phyloP scores from a whole-genome alignment of 2,888 invertebrate species.

The Cremastinae sp. region DNA sequence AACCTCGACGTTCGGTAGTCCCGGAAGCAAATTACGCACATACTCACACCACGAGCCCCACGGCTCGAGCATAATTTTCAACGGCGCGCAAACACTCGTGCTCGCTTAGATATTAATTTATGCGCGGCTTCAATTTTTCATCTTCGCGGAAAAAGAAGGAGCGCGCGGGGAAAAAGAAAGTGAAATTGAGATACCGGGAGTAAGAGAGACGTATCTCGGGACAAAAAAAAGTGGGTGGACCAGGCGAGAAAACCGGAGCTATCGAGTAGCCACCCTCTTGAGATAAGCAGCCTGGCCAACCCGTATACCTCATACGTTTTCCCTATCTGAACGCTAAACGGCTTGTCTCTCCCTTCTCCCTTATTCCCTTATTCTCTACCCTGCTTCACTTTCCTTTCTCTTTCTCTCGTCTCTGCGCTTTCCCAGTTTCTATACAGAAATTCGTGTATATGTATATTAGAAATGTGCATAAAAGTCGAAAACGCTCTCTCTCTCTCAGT shows the following conservation, averaged over 20 bases:
- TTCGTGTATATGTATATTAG: slow-evolving; percentile 8
- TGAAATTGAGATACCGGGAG: slow-evolving; percentile 47
- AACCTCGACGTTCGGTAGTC: slow-evolving; percentile 26
- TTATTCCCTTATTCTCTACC: slow-evolving; percentile 45
- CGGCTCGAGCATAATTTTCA: too few relatives aligned
- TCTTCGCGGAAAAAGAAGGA: slow-evolving; percentile 27
- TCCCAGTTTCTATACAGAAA: slow-evolving; percentile 4
- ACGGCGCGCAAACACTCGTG: slow-evolving; percentile 12
- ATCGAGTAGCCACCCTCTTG: slow-evolving; percentile 79
- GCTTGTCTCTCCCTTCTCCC: slow-evolving; percentile 68
- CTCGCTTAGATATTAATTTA: slow-evolving; percentile 54
- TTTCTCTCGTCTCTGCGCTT: slow-evolving; percentile 25
- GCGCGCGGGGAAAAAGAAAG: slow-evolving; percentile 16
- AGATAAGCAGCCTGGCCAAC: slow-evolving; percentile 77
- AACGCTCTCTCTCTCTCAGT: slow-evolving; percentile 48
- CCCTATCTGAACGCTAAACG: slow-evolving; percentile 80
- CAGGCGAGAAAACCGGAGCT: slow-evolving; percentile 68
- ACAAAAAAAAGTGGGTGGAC: slow-evolving; percentile 63
- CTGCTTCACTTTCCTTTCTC: slow-evolving; percentile 45
- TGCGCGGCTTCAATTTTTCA: slow-evolving; percentile 27
- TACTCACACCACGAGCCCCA: slow-evolving; percentile 21
- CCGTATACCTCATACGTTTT: slow-evolving; percentile 79
- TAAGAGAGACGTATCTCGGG: background rate
- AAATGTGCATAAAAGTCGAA: slow-evolving; percentile 31
- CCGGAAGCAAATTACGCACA: slow-evolving; percentile 60